Base-by-base conservation (phyloP, 2,113 vertebrate species). In the Neotragus pygmaeus region DNA sequence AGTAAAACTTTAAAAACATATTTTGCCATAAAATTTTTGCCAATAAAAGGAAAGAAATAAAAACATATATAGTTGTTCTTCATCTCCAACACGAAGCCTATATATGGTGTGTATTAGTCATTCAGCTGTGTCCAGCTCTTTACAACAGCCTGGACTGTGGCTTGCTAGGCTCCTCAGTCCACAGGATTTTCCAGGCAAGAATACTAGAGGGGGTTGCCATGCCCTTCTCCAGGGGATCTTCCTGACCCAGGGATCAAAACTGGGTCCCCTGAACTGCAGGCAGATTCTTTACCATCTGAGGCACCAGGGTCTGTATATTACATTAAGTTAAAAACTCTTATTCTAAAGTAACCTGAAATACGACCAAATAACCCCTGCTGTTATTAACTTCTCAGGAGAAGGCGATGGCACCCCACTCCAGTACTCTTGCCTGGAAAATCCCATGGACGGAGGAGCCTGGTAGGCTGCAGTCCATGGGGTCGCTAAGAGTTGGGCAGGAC, bases 1-100 rank as follows among this genome's bases (percentile, higher is more conserved):
- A 88, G 23, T 16, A 95, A 92, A 97, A 93, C 7, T 92, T 47
- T 75, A 80, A 88, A 93, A 96, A 36, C 6, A 86, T 78, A 95
- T 45, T 93, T 95, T 43, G 16, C 7, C 3, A 60, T 45, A 66
- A 88, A 88, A 5, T 30, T 57, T 94, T 73, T 94, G 33, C 28
- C 66, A 4, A 28, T 43, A 80, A 92, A 90, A 19, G 9, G n/a
- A 87, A 88, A 2, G 3, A 66, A 94, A 81, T 27, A 89, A 78
- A 87, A 94, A 78, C 27, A 96, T 13, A 47, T n/a, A n/a, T 13
- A 28, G 5, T 53, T 84, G 7, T 21, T 90, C 23, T 91, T 96
- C 27, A 73, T 19, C 6, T 88, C 88, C 11, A 88, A n/a, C 28
- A 85, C 30, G 28, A 91, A 51, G 57, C 81, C 25, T 70, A 60